These are phyloP conservation scores for Spea hammondii DNA, from an alignment of 2,797 vertebrate species.

Conservation along the genomic window DNA sequence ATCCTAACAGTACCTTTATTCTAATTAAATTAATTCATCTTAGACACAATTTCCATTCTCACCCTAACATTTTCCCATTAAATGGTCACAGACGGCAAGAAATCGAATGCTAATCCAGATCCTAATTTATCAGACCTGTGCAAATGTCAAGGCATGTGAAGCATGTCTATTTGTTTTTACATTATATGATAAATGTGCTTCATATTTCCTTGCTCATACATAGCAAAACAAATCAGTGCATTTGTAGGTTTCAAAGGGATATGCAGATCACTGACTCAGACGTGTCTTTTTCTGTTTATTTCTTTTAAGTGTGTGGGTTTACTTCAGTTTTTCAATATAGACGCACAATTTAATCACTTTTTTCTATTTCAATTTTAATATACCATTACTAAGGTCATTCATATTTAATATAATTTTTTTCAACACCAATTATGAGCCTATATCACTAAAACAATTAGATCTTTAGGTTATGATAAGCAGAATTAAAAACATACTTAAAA, in stretches of 20 bases:
- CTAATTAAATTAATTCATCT: slow-evolving; percentile 8
- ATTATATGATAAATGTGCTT: slow-evolving; percentile 15
- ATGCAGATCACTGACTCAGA: slow-evolving; percentile 37
- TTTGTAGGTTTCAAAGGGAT: slow-evolving; percentile 33
- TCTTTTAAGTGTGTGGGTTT: slow-evolving; percentile 13
- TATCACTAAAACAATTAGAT: too few relatives aligned
- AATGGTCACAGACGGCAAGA: slow-evolving; percentile 6
- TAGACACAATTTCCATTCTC: slow-evolving; percentile 7
- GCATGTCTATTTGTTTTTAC: slow-evolving; percentile 16
- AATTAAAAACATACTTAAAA: too few relatives aligned
- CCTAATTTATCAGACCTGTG: slow-evolving; percentile 21
- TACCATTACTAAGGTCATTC: too few relatives aligned
- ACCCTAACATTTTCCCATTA: slow-evolving; percentile 8
- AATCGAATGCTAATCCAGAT: neutral
- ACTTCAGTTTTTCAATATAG: slow-evolving; percentile 17
- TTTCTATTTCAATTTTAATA: too few relatives aligned
- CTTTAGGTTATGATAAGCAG: too few relatives aligned
- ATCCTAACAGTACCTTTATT: neutral
- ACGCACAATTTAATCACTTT: neutral
- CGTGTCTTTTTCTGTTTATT: slow-evolving; percentile 32
- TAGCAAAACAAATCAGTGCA: slow-evolving; percentile 24
- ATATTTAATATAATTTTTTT: too few relatives aligned
- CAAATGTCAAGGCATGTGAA: slow-evolving; percentile 18
- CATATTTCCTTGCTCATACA: slow-evolving; percentile 7
- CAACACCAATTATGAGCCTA: too few relatives aligned